Conservation (phyloP, 2,888 invertebrate species). For the Coecobrya sp. region DNA sequence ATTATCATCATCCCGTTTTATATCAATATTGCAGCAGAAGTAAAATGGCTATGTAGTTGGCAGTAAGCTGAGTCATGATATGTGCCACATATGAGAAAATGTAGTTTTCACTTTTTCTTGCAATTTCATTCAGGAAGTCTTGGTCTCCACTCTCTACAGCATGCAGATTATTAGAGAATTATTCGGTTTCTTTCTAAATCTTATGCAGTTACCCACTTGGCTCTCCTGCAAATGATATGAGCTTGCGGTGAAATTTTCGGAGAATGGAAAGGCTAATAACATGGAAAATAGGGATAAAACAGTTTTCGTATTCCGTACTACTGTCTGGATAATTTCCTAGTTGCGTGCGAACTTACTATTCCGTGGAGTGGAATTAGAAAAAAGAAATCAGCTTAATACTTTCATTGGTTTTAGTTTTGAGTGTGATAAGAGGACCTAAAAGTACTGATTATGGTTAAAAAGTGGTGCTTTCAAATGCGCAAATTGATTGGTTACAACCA, state of each 20-base stretch:
- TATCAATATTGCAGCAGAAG: not conserved
- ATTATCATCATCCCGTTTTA: constrained; percentile 6
- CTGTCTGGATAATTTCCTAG: not conserved
- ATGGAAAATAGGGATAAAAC: not conserved
- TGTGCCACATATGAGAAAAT: not conserved
- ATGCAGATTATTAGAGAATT: not conserved
- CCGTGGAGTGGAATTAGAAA: not conserved
- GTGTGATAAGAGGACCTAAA: not conserved
- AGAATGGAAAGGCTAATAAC: not conserved
- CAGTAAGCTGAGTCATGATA: no score
- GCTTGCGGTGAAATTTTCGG: not conserved
- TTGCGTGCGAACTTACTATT: constrained; percentile 10
- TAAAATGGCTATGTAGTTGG: no score
- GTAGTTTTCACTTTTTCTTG: not conserved
- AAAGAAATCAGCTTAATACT: not conserved
- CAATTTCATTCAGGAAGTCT: not conserved
- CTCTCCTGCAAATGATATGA: not conserved
- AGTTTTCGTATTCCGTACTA: not conserved
- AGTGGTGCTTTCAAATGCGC: not conserved
- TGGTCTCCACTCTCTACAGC: not conserved
- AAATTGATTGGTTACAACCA: not conserved
- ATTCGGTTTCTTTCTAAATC: not conserved
- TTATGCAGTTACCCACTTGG: not conserved
- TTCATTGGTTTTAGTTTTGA: not conserved
- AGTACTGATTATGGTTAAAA: not conserved